Evolutionary conservation across 2,797 vertebrate species (phyloP).

Genomic region (Rhinella marina): DNA sequence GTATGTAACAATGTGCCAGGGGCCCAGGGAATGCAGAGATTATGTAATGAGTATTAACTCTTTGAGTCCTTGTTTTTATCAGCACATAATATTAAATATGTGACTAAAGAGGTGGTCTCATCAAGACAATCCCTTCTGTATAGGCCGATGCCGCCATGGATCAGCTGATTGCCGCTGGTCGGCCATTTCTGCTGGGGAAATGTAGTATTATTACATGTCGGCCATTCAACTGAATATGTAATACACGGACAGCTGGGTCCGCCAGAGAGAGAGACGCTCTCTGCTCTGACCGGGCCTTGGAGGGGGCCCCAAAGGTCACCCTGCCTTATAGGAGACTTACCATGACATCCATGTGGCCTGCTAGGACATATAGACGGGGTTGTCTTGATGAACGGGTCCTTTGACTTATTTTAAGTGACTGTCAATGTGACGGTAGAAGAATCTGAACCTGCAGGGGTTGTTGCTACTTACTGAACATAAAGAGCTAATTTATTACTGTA

Average conservation of each 20-base stretch:
- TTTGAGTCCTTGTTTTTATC: conserved; percentile 19
- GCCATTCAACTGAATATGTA: not conserved
- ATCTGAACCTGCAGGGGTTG: not conserved
- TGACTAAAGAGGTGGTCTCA: not conserved
- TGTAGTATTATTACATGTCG: not conserved
- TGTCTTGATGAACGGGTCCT: not conserved
- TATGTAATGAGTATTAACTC: not conserved
- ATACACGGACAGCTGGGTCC: not conserved
- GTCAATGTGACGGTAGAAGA: conserved; percentile 7
- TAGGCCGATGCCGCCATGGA: not conserved
- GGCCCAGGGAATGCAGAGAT: not conserved
- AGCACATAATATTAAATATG: not conserved
- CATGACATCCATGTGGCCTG: not conserved
- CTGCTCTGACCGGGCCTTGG: not conserved
- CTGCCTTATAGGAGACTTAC: not conserved
- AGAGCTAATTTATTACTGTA: conserved; percentile 61
- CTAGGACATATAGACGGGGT: not conserved
- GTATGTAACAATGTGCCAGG: not conserved
- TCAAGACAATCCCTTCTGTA: not conserved
- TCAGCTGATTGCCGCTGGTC: not conserved
- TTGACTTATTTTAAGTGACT: not conserved
- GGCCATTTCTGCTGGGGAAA: not conserved
- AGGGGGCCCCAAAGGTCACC: not conserved
- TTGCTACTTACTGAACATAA: conserved; percentile 29
- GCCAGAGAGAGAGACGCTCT: not conserved